Evolutionary conservation across 2,888 invertebrate species (phyloP).

Genomic region (Sphecodes monilicornis): DNA sequence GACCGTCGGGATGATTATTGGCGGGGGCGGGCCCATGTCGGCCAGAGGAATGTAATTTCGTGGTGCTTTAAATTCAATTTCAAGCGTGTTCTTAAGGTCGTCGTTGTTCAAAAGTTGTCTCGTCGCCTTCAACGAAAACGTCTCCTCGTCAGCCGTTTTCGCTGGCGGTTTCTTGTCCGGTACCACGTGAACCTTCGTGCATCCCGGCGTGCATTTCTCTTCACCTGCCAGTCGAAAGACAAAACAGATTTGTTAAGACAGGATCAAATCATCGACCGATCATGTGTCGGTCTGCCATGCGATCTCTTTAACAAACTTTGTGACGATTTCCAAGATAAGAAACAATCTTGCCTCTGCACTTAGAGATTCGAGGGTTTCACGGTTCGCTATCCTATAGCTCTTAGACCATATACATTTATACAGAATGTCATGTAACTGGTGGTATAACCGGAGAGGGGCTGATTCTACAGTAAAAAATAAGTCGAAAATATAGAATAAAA

Average conservation of each 20-base stretch:
- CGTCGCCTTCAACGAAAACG: slow-evolving; percentile 68
- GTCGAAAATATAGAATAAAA: too few species aligned
- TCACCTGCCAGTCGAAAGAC: slow-evolving; percentile 55
- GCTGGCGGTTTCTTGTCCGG: slow-evolving; percentile 63
- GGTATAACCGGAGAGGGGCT: too few species aligned
- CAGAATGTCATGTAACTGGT: too few species aligned
- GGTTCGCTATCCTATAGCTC: too few species aligned
- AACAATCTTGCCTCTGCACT: background rate
- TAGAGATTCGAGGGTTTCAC: too few species aligned
- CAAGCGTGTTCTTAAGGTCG: slow-evolving; percentile 71
- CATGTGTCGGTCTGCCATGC: too few species aligned
- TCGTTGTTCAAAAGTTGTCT: slow-evolving; percentile 67
- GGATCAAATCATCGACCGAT: background rate
- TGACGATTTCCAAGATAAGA: background rate
- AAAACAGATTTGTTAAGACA: background rate
- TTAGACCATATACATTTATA: too few species aligned
- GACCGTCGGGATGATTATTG: slow-evolving; percentile 65
- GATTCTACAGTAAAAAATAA: too few species aligned
- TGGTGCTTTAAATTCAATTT: slow-evolving; percentile 76
- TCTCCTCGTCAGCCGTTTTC: slow-evolving; percentile 75
- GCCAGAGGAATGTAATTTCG: slow-evolving; percentile 77
- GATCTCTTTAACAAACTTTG: background rate
- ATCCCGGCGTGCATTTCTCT: slow-evolving; percentile 65
- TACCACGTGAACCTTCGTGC: slow-evolving; percentile 72
- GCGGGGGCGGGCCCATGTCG: slow-evolving; percentile 65